phyloP scores from a whole-genome alignment of 2,888 invertebrate species.

The Epirrita christyi region DNA sequence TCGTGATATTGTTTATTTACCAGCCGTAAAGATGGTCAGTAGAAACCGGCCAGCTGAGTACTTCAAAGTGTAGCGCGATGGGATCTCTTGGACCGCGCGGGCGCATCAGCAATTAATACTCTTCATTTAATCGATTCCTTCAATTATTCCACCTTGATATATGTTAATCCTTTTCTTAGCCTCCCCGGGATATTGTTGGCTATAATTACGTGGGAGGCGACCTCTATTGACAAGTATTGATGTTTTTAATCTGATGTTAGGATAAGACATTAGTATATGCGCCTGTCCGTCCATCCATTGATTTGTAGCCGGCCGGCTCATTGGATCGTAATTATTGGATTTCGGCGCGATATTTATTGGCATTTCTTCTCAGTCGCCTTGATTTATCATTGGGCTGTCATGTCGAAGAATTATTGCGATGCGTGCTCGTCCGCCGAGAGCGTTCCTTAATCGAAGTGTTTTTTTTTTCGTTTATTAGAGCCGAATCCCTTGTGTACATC shows the following conservation, averaged over 20 bases:
- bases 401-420: constrained; percentile 67
- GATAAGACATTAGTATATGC: constrained; percentile 83
- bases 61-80: constrained; percentile 61
- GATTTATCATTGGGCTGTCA: constrained; percentile 78
- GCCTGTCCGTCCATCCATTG: constrained; percentile 71
- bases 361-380: constrained; percentile 76
- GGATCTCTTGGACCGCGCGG: constrained; percentile 57
- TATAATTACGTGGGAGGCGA: constrained; percentile 84
- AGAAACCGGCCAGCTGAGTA: constrained; percentile 56
- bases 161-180: constrained; percentile 79
- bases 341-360: constrained; percentile 81
- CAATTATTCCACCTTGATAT: constrained; percentile 83
- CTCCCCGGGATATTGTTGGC: constrained; percentile 82
- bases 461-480: constrained; percentile 70
- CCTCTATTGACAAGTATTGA: constrained; percentile 84
- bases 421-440: constrained; percentile 54
- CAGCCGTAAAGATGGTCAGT: constrained; percentile 45
- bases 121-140: constrained; percentile 84
- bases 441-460: constrained; percentile 56
- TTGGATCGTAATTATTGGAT: constrained; percentile 82
- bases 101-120: constrained; percentile 83
- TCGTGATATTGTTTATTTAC: constrained; percentile 41
- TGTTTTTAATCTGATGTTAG: constrained; percentile 85
- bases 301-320: constrained; percentile 80
- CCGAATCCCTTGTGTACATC: constrained; percentile 68